phyloP scores from a whole-genome alignment of 2,113 vertebrate species.

The Percina caprodes region DNA sequence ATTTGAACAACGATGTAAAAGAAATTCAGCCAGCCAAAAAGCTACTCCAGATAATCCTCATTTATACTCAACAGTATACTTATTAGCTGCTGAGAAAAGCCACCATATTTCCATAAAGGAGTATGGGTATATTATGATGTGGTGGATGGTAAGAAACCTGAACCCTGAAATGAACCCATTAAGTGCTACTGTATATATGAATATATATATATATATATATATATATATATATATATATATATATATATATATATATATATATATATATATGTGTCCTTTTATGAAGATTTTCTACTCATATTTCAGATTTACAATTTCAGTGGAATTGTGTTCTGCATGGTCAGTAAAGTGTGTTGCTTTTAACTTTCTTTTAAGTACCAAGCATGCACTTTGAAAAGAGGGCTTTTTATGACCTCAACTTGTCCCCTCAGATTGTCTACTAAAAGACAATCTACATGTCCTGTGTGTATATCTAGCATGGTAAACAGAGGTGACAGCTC shows the following conservation, averaged over 20 bases:
- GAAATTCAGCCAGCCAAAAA: conserved; percentile 46
- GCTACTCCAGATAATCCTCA: conserved; percentile 55
- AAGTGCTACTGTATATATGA: neutral
- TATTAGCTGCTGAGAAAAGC: conserved; percentile 46
- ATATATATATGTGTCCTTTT: neutral
- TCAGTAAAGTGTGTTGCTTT: neutral
- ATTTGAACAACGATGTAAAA: conserved; percentile 45
- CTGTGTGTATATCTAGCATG: conserved; percentile 5
- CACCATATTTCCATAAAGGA: neutral
- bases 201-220: no score
- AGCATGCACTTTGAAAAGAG: neutral
- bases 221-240: no score
- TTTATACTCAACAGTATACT: conserved; percentile 36
- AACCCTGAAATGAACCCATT: conserved; percentile 16
- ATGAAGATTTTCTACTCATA: neutral
- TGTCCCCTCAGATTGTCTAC: neutral
- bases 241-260: no score
- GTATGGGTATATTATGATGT: neutral
- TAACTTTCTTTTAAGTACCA: neutral
- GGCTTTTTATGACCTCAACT: conserved; percentile 4
- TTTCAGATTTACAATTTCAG: neutral
- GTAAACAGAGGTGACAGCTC: conserved; percentile 17
- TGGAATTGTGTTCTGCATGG: neutral
- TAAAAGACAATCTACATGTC: neutral
- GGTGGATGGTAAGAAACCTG: conserved; percentile 1